Evolutionary conservation across 2,888 invertebrate genomes (phyloP), one percentile per base, ranked within the genome.

Genomic region (Cordilura impudica): DNA sequence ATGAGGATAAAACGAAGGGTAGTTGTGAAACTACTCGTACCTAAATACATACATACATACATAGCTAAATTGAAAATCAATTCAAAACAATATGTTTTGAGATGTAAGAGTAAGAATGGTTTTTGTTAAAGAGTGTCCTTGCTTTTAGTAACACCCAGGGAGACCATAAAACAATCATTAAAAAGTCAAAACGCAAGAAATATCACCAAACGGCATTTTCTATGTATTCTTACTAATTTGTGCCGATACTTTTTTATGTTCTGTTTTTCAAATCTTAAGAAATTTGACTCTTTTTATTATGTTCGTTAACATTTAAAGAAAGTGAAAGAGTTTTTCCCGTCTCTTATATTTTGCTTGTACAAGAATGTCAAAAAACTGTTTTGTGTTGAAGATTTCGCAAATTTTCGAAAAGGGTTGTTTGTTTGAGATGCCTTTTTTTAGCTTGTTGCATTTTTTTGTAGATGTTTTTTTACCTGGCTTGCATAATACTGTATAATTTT

Each of bases 171-270:
- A 67, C 75, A 49, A 72, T 72, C 75, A 76, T 76, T 79, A 75
- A 72, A 79, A 76, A 79, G 79, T 79, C 79, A 79, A 76, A 79
- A 79, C 75, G 67, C 79, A 79, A 67, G n/a, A 39, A 39, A n/a
- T 39, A 39, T 39, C n/a, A n/a, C 12, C 35, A 39, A 12, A 12
- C 21, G 1, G 8, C 12, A 16, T 61, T 4, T 45, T 45, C n/a
- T n/a, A n/a, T n/a, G n/a, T n/a, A n/a, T n/a, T n/a, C n/a, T n/a
- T n/a, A n/a, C n/a, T n/a, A n/a, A n/a, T n/a, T n/a, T 29, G 23
- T 53, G 10, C 19, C 14, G 3, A 21, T 47, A 12, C 2, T n/a
- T 60, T 61, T 61, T 61, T 61, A 31, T 19, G 35, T 35, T 63
- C n/a, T n/a, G n/a, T n/a, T n/a, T n/a, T 21, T 31, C 1, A 35